Base-by-base conservation (phyloP, 2,888 invertebrate genomes). In the Gnatocerus cornutus region DNA sequence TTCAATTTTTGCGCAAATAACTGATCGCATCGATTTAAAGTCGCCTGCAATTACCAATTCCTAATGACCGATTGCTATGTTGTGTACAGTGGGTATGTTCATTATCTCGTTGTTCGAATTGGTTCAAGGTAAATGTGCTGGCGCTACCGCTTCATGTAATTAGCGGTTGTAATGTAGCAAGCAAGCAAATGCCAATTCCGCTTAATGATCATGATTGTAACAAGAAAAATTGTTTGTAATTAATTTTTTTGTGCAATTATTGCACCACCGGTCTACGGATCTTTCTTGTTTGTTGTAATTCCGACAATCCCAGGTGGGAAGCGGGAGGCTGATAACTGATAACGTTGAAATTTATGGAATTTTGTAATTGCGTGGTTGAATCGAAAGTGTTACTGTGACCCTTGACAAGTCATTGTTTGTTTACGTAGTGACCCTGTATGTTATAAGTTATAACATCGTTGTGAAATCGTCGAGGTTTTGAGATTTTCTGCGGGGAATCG, bases 101-200 rank as follows among this genome's bases (percentile, higher is more conserved):
- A 46, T 59, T 61, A 46, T 61, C 48, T 61, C 37, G 53, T 53
- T 61, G 62, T 50, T 62, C 29, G 29, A 62, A 62, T 62, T 62
- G 62, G 62, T 62, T 62, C 62, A 62, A 62, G 62, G 62, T 62
- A 62, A 62, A 62, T 48, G 48, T 61, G 61, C 48, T 61, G 61
- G 62, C 62, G 62, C 62, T 62, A 62, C 50, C 41, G 50, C 62
- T 62, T 62, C 62, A 9, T 50, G 62, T 62, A 62, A 62, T 62
- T 62, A 61, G 61, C 48, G 61, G 61, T 61, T 61, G 61, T 48
- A 61, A 37, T 48, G 61, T 61, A 48, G 33, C 61, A 33, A 61
- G 62, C 45, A 62, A 62, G 62, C 45, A 62, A 62, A 50, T 62
- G 62, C 62, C 62, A 50, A 62, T 62, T 62, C 50, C 62, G 41